Percentiles rank a stretch among this genome's conserved stretches.
Evolutionary conservation across 2,113 vertebrate genomes (phyloP).

Genomic region (Apteryx mantelli): DNA sequence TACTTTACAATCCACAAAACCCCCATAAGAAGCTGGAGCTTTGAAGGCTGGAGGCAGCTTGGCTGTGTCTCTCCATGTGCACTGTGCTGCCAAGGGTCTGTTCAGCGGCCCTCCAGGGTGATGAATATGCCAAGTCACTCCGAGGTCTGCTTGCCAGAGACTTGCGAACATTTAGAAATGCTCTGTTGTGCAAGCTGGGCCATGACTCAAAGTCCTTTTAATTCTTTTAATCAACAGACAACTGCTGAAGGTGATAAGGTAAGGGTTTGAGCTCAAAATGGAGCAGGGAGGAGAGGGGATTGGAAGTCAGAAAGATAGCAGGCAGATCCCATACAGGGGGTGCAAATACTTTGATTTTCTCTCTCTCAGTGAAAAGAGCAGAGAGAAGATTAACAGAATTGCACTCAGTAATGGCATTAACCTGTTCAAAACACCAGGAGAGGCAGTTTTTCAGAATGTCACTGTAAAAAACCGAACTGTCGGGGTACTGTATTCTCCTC

Average conservation of each 20-base stretch:
- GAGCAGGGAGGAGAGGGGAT: neutral
- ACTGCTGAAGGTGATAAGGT: conserved; percentile 47
- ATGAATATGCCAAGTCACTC: neutral
- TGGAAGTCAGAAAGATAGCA: neutral
- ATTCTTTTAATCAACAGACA: conserved; percentile 10
- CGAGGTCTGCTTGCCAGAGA: neutral
- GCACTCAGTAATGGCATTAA: neutral
- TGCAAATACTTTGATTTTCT: conserved; percentile 6
- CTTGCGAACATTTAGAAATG: conserved; percentile 4
- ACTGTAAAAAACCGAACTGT: neutral
- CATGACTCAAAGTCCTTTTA: neutral
- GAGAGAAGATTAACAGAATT: neutral
- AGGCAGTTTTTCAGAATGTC: neutral
- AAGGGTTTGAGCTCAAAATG: neutral
- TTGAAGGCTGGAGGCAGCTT: neutral
- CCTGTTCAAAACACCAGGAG: neutral
- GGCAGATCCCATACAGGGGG: neutral
- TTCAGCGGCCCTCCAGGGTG: neutral
- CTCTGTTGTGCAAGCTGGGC: neutral
- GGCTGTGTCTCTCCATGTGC: neutral
- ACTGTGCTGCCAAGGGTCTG: neutral
- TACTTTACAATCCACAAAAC: neutral
- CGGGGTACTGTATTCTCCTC: neutral
- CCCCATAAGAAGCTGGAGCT: neutral
- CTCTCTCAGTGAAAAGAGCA: neutral